A percentile compares a stretch with the other conserved stretches of the same genome.
Conservation (phyloP, 2,797 vertebrate genomes). For the Channa striata region DNA sequence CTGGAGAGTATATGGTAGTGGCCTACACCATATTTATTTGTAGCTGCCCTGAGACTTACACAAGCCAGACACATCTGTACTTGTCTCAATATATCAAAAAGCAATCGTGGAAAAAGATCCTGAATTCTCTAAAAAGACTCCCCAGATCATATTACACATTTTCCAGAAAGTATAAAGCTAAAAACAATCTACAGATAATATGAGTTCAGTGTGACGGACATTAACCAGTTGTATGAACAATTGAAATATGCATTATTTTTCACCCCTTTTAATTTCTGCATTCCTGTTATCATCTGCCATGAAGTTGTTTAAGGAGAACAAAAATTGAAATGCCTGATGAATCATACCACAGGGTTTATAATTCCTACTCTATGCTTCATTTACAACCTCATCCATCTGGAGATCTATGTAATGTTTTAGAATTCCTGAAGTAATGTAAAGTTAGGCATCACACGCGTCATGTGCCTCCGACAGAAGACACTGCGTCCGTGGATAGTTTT, state of each 20-base stretch:
- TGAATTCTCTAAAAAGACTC: slow-evolving; percentile 62
- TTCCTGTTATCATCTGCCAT: slow-evolving; percentile 18
- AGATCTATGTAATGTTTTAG: slow-evolving; percentile 39
- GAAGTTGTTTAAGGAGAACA: slow-evolving; percentile 7
- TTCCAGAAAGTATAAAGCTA: slow-evolving; percentile 63
- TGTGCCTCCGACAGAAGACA: slow-evolving; percentile 50
- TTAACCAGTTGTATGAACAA: slow-evolving; percentile 38
- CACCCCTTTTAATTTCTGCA: neutral
- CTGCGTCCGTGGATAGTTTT: slow-evolving; percentile 52
- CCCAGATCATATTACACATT: slow-evolving; percentile 72
- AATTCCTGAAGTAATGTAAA: slow-evolving; percentile 40
- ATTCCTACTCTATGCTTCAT: slow-evolving; percentile 3
- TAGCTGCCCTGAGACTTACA: slow-evolving; percentile 78
- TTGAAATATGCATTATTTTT: slow-evolving; percentile 21
- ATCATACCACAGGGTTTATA: neutral
- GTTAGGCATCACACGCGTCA: slow-evolving; percentile 44
- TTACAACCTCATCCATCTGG: slow-evolving; percentile 34
- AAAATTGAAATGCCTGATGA: neutral
- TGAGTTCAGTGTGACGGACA: slow-evolving; percentile 53
- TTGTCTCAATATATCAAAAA: slow-evolving; percentile 84
- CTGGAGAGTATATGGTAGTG: slow-evolving; percentile 61
- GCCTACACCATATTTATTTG: slow-evolving; percentile 80
- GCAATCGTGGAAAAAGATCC: slow-evolving; percentile 71
- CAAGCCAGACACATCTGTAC: slow-evolving; percentile 81
- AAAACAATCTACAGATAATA: slow-evolving; percentile 56